Conservation (phyloP, 2,888 invertebrate genomes). For the Epistrophella euchroma region DNA sequence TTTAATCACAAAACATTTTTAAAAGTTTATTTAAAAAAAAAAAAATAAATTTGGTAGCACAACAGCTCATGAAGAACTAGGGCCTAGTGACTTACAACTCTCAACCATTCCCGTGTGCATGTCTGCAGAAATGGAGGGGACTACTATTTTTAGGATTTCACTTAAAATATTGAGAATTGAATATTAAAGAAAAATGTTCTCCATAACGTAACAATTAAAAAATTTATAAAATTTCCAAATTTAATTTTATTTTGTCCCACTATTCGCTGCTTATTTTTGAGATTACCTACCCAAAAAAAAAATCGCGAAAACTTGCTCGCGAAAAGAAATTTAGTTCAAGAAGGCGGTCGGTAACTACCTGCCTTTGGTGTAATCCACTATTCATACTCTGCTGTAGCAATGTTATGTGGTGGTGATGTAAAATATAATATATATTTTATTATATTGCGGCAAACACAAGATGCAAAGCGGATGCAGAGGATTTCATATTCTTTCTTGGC, state of each 20-base stretch:
- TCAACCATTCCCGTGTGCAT: too few relatives aligned
- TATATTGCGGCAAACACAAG: constrained; percentile 50
- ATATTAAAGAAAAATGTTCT: too few relatives aligned
- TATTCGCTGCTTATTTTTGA: not conserved
- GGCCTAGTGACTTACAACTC: too few relatives aligned
- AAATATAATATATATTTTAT: constrained; percentile 8
- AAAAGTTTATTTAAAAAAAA: too few relatives aligned
- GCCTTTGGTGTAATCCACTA: constrained; percentile 39
- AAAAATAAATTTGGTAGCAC: too few relatives aligned
- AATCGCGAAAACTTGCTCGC: constrained; percentile 28
- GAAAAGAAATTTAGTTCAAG: constrained; percentile 62
- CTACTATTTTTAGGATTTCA: too few relatives aligned
- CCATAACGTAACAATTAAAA: too few relatives aligned
- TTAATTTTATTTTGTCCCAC: not conserved
- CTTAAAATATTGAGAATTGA: too few relatives aligned
- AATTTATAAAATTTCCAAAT: too few relatives aligned
- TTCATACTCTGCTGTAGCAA: constrained; percentile 9
- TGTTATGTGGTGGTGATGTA: constrained; percentile 17
- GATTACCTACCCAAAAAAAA: not conserved
- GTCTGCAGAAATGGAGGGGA: too few relatives aligned
- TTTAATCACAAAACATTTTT: too few relatives aligned
- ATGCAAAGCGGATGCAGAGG: constrained; percentile 47
- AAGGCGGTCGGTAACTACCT: constrained; percentile 61
- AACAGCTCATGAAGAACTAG: too few relatives aligned
- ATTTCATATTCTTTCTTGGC: constrained; percentile 46